Conservation (phyloP, 2,797 vertebrate species). For the Lagocephalus sceleratus region DNA sequence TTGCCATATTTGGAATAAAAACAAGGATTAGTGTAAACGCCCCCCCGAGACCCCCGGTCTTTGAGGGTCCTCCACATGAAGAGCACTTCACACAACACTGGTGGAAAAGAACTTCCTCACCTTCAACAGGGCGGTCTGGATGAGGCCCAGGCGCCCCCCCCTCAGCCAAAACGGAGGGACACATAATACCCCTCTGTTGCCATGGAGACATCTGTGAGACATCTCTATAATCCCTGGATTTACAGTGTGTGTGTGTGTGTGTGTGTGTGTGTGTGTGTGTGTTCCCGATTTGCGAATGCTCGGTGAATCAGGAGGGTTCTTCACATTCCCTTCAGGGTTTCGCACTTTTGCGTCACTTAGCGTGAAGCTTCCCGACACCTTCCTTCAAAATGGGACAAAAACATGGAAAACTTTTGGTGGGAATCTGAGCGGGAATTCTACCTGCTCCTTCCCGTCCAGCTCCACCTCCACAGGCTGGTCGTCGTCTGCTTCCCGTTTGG, state of each 20-base stretch:
- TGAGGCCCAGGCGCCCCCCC: slow-evolving; percentile 12
- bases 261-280: slow-evolving; percentile 1
- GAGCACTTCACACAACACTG: slow-evolving; percentile 5
- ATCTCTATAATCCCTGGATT: slow-evolving; percentile 31
- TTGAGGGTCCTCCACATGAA: background rate
- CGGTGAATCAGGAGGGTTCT: background rate
- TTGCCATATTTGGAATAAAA: no score
- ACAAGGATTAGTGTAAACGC: no score
- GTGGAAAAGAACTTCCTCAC: slow-evolving; percentile 19
- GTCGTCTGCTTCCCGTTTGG: slow-evolving; percentile 85
- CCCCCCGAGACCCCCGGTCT: background rate
- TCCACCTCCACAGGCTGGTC: slow-evolving; percentile 84
- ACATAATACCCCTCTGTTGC: slow-evolving; percentile 42
- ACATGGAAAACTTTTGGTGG: no score
- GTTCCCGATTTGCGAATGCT: background rate
- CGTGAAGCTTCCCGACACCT: no score
- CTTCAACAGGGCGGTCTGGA: slow-evolving; percentile 34
- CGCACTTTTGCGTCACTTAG: no score
- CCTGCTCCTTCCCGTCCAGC: slow-evolving; percentile 85
- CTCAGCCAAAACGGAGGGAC: slow-evolving; percentile 12
- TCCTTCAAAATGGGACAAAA: background rate
- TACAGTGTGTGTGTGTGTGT: slow-evolving; percentile 7
- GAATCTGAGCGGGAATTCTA: no score
- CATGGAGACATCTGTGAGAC: slow-evolving; percentile 40
- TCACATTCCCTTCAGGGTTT: no score